A percentile compares a stretch with the other conserved stretches of the same genome.
phyloP scores from a whole-genome alignment of 2,113 vertebrate species.

The Chlorodrepanis virens region DNA sequence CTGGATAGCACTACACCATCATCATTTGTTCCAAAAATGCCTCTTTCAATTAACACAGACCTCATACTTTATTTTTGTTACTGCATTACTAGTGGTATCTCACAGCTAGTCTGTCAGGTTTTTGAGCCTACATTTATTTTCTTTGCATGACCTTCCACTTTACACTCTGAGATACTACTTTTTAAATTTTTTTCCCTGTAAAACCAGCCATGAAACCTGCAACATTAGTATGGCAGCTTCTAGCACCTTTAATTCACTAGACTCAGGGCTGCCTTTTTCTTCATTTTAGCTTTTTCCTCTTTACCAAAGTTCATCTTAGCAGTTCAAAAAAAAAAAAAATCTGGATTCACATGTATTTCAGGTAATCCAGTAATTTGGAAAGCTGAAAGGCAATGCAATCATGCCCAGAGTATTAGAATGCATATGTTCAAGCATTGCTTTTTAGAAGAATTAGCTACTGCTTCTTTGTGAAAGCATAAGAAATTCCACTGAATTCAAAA shows the following conservation, averaged over 20 bases:
- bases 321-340: not conserved
- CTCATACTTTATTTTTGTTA: not conserved
- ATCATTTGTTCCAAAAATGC: not conserved
- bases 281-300: not conserved
- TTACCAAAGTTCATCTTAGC: not conserved
- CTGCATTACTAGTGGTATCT: not conserved
- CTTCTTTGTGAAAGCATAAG: not conserved
- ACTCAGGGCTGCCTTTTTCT: not conserved
- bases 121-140: not conserved
- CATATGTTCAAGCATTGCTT: not conserved
- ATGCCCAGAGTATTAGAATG: not conserved
- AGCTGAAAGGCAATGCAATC: conserved; percentile 3
- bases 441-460: not conserved
- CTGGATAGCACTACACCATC: not conserved
- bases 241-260: not conserved
- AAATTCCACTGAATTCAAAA: not conserved
- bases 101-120: not conserved
- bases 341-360: not conserved
- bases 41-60: not conserved
- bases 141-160: not conserved
- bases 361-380: not conserved
- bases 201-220: not conserved
- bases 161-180: not conserved
- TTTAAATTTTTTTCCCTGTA: not conserved
- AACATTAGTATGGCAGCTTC: not conserved